phyloP scores from a whole-genome alignment of 2,113 vertebrate species.

The Vidua chalybeata region DNA sequence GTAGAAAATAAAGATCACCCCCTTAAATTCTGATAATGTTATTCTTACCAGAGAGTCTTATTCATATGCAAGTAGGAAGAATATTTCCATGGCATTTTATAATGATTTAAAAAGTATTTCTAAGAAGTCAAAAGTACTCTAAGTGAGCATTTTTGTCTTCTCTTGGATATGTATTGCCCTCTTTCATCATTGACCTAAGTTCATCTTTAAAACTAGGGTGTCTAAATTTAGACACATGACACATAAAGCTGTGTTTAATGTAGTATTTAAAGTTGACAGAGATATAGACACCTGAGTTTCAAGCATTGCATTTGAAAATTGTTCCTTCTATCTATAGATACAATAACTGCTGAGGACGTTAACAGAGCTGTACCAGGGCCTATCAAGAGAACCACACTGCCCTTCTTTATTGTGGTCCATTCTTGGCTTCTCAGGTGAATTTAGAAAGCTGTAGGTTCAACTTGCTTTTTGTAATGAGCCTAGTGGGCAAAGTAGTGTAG shows the following conservation, averaged over 20 bases:
- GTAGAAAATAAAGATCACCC: not conserved
- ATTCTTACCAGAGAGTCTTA: not conserved
- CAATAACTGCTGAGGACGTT: slow-evolving; percentile 10
- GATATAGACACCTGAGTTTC: slow-evolving; percentile 19
- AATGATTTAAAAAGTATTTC: not conserved
- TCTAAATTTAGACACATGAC: slow-evolving; percentile 35
- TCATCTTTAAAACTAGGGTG: slow-evolving; percentile 26
- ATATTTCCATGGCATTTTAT: not conserved
- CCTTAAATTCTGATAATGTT: not conserved
- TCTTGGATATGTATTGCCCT: not conserved
- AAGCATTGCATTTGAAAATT: not conserved
- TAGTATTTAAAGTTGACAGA: slow-evolving; percentile 1
- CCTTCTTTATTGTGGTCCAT: not conserved
- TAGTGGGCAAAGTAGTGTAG: not conserved
- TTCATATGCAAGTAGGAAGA: not conserved
- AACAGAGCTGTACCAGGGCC: not conserved
- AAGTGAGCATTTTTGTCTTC: not conserved
- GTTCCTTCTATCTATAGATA: slow-evolving; percentile 19
- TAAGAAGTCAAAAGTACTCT: not conserved
- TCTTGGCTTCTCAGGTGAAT: slow-evolving; percentile 12
- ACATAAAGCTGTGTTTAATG: not conserved
- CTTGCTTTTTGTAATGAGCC: slow-evolving; percentile 24
- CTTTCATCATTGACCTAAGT: not conserved
- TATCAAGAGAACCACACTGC: not conserved
- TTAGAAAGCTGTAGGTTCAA: not conserved